Evolutionary conservation across 2,888 invertebrate genomes (phyloP).

Genomic region (Odiellus spinosus): DNA sequence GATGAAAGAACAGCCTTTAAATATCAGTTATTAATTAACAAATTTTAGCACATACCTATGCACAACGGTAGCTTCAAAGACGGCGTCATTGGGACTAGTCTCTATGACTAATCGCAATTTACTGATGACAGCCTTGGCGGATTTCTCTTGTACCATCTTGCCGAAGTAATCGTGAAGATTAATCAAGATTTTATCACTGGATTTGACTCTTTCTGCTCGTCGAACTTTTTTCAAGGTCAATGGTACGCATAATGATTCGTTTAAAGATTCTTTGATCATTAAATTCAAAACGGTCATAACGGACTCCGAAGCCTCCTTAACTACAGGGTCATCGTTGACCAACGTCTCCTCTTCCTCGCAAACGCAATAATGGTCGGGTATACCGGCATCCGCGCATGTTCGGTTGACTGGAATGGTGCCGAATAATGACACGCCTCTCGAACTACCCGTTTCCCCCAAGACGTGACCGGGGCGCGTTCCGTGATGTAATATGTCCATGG

Average conservation of each 20-base stretch:
- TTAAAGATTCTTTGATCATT: conserved; percentile 2
- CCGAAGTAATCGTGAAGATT: too few species aligned
- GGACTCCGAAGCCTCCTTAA: conserved; percentile 1
- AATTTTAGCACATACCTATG: conserved; percentile 23
- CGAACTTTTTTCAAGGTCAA: neutral
- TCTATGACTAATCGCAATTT: conserved; percentile 37
- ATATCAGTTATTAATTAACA: too few species aligned
- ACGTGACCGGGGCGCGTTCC: conserved; percentile 2
- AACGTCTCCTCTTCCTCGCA: conserved; percentile 53
- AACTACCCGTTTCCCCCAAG: neutral
- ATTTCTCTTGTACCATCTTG: neutral
- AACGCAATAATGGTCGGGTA: conserved; percentile 74
- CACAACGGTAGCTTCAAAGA: conserved; percentile 63
- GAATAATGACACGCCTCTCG: conserved; percentile 7
- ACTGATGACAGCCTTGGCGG: neutral
- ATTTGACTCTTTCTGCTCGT: neutral
- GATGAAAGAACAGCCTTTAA: too few species aligned
- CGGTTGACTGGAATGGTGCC: conserved; percentile 44
- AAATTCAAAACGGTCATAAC: conserved; percentile 4
- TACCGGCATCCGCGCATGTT: conserved; percentile 58
- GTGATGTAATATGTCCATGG: conserved; percentile 7
- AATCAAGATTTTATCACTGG: neutral
- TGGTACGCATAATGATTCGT: neutral
- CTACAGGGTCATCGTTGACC: conserved; percentile 33
- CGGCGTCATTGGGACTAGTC: conserved; percentile 48